A percentile compares a stretch with the other conserved stretches of the same genome.
phyloP scores from a whole-genome alignment of 2,888 invertebrate genomes.

The Listrodromus nycthemerus region DNA sequence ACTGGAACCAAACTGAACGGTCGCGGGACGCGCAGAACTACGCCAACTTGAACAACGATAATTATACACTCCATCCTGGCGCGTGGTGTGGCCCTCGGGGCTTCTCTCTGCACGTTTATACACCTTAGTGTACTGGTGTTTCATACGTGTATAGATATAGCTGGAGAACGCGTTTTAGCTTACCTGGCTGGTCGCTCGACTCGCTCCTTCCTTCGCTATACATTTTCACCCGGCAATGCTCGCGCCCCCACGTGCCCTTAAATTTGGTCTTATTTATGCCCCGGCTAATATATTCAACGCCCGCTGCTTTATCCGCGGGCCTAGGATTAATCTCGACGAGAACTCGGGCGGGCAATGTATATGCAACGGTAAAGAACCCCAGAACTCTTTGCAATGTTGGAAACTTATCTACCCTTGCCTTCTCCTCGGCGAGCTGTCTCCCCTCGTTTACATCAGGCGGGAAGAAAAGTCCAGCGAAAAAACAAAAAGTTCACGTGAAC shows the following conservation, averaged over 20 bases:
- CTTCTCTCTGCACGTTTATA: conserved; percentile 39
- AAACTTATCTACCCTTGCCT: conserved; percentile 59
- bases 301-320: conserved; percentile 78
- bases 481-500: neutral
- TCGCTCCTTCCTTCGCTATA: conserved; percentile 19
- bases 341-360: conserved; percentile 54
- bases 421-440: conserved; percentile 10
- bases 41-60: conserved; percentile 83
- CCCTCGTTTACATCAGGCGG: conserved; percentile 3
- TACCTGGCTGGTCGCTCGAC: conserved; percentile 8
- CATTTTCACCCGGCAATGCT: conserved; percentile 23
- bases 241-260: conserved; percentile 77
- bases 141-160: conserved; percentile 6
- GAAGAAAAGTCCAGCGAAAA: neutral
- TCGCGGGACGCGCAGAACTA: conserved; percentile 71
- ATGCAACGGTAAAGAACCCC: neutral
- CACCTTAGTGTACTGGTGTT: neutral
- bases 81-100: conserved; percentile 63
- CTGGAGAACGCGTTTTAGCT: conserved; percentile 7
- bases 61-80: conserved; percentile 83
- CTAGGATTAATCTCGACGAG: conserved; percentile 78
- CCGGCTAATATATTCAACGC: conserved; percentile 79
- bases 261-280: conserved; percentile 82
- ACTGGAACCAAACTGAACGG: conserved; percentile 83
- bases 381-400: conserved; percentile 39